A percentile compares a stretch with the other conserved stretches of the same genome.
Conservation (phyloP, 2,888 invertebrate genomes). For the Chironomus riparius region DNA sequence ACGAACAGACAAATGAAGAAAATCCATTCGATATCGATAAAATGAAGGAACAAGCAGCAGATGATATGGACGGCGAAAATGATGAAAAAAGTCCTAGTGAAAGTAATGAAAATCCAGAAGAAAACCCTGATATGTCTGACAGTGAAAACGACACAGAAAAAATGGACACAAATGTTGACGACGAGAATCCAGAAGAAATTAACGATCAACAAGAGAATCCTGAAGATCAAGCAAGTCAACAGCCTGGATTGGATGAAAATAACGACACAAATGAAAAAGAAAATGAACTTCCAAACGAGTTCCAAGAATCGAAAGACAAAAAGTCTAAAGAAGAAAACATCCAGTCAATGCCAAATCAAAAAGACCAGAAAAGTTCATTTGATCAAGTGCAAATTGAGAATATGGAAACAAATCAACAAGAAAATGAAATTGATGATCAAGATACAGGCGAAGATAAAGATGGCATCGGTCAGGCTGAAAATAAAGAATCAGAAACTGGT, state of each 20-base stretch:
- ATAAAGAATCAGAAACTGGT: constrained; percentile 60
- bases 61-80: constrained; percentile 31
- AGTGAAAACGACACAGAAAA: too few relatives aligned
- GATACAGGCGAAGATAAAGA: constrained; percentile 50
- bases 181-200: constrained; percentile 35
- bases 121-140: constrained; percentile 39
- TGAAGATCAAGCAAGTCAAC: constrained; percentile 31
- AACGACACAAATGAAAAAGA: constrained; percentile 32
- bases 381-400: constrained; percentile 40
- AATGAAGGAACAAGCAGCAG: constrained; percentile 52
- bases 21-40: constrained; percentile 81
- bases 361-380: constrained; percentile 34
- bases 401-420: constrained; percentile 43
- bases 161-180: constrained; percentile 40
- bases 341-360: constrained; percentile 35
- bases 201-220: constrained; percentile 28
- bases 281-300: constrained; percentile 31
- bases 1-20: constrained; percentile 47
- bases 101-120: constrained; percentile 42
- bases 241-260: constrained; percentile 32
- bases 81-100: constrained; percentile 40
- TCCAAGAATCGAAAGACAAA: constrained; percentile 39
- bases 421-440: constrained; percentile 46
- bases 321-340: constrained; percentile 40
- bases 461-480: constrained; percentile 65